A percentile compares a stretch with the other conserved stretches of the same genome.
Evolutionary conservation across 2,797 vertebrate species (phyloP).

Genomic region (Cuniculus paca): DNA sequence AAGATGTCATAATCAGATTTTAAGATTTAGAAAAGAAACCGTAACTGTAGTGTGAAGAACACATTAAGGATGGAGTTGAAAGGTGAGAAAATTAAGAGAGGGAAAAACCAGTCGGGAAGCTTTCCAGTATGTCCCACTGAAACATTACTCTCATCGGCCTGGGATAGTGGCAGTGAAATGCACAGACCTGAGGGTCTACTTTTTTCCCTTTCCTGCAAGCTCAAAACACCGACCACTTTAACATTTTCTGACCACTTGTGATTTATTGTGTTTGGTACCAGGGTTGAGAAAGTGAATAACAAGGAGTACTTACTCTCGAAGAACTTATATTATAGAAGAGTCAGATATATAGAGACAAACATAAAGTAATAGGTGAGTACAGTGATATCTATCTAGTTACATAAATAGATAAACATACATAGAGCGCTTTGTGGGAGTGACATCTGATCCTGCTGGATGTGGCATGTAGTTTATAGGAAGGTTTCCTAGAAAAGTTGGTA

Average conservation of each 20-base stretch:
- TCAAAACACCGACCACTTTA: conserved; percentile 25
- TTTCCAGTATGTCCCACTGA: conserved; percentile 6
- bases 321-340: conserved; percentile 24
- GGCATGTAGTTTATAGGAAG: not conserved
- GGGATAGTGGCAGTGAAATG: not conserved
- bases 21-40: conserved; percentile 34
- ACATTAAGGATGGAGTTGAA: not conserved
- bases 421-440: not conserved
- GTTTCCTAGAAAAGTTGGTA: not conserved
- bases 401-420: not conserved
- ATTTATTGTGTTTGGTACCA: not conserved
- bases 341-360: not conserved
- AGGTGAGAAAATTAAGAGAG: not conserved
- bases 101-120: not conserved
- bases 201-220: not conserved
- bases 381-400: not conserved
- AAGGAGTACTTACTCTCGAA: not conserved
- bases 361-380: conserved; percentile 14
- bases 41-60: not conserved
- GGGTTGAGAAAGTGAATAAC: conserved; percentile 12
- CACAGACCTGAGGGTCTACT: not conserved
- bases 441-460: not conserved
- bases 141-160: not conserved
- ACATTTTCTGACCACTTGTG: not conserved
- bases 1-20: conserved; percentile 23